Base-by-base conservation (phyloP, 2,888 invertebrate genomes). In the Hipparchia sbordonii region DNA sequence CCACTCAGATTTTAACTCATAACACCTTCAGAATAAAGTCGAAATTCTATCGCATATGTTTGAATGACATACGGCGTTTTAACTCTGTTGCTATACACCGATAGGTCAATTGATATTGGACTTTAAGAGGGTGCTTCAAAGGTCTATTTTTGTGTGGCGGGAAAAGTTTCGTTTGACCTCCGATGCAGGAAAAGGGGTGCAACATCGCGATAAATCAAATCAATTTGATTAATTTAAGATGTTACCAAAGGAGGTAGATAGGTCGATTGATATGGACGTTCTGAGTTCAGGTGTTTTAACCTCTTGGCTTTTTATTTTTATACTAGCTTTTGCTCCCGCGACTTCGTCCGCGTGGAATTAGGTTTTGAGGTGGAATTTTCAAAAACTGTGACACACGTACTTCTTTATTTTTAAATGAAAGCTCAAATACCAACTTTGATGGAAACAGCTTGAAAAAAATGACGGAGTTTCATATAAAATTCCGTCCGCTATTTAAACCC, bases 181-280 rank as follows among this genome's bases (percentile, higher is more conserved):
- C 77, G 76, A 76, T 76, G 82, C 83, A 83, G 85, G 86, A 85
- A 83, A 82, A 85, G 84, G 86, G 85, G 87, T 83, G 84, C 82
- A 82, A 79, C 76, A 75, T 74, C 73, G 78, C 74, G 77, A 78
- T 79, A 80, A 81, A 81, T 79, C 80, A 81, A 82, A 81, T 83
- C 81, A 81, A 82, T 82, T 85, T 81, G 82, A 83, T 83, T 82
- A 82, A 81, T 80, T 76, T 81, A 85, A 84, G 85, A 82, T 81
- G 71, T 39, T 70, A 56, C 71, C 60, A 71, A 75, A 75, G 66
- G 75, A 73, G 75, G 71, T 63, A 67, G 71, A 71, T 71, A 61
- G 75, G 62, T 52, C 45, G 8, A 59, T 48, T 66, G 70, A 66
- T 63, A 66, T 13, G 13, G 8, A 13, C 4, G 57, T 57, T 23